Evolutionary conservation across 2,113 vertebrate genomes (phyloP).

Genomic region (Leuciscus idus): DNA sequence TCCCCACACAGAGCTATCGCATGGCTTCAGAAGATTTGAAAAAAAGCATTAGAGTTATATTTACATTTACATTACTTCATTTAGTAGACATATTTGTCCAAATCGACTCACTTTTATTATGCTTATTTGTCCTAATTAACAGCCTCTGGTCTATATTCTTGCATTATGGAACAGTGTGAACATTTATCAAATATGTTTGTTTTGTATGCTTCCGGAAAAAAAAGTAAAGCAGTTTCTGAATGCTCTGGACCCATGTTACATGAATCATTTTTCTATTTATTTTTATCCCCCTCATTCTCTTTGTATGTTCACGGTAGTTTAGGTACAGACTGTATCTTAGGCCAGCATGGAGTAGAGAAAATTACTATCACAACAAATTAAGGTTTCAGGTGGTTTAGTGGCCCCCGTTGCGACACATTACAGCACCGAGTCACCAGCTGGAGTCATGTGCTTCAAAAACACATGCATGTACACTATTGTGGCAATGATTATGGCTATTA

Average conservation of each 20-base stretch:
- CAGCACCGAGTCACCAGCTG: background rate
- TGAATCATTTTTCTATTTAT: background rate
- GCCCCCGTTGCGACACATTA: background rate
- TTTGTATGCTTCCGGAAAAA: background rate
- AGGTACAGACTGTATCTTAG: conserved; percentile 35
- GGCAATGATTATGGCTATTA: background rate
- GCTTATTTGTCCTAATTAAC: background rate
- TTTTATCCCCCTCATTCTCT: background rate
- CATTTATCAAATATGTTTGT: background rate
- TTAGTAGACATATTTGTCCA: conserved; percentile 4
- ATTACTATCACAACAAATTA: conserved; percentile 59
- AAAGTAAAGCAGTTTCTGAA: background rate
- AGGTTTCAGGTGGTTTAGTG: conserved; percentile 55
- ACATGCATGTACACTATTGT: conserved; percentile 16
- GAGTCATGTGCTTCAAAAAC: conserved; percentile 8
- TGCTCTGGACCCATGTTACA: background rate
- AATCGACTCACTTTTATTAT: background rate
- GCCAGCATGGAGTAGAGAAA: conserved; percentile 37
- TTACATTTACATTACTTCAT: background rate
- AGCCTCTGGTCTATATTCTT: background rate
- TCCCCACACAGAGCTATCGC: background rate
- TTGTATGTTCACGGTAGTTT: conserved; percentile 34
- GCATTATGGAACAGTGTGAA: background rate
- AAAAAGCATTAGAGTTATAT: background rate
- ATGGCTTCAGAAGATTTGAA: background rate